Evolutionary conservation across 2,113 vertebrate genomes (phyloP), one percentile per base, ranked within the genome.

Genomic region (Herpetotheres cachinnans): DNA sequence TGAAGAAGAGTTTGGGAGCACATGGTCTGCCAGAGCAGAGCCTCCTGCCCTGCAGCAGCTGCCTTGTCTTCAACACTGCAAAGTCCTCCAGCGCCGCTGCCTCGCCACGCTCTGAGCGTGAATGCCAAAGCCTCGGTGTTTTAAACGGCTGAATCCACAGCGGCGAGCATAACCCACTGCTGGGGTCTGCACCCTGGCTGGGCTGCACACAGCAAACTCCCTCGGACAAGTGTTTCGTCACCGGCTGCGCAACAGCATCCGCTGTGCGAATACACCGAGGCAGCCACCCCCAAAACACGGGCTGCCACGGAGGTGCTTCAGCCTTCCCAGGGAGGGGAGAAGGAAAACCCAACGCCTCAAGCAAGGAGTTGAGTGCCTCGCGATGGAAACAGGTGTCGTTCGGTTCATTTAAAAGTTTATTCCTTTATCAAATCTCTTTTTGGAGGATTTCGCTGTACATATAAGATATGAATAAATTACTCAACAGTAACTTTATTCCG

Each of bases 401-500:
- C 5, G 16, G 27, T 76, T 93, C 55, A 18, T 82, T 90, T 73
- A 38, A 65, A 96, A 90, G 56, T 86, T 86, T 84, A 72, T 90
- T 87, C 91, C 90, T 95, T 91, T 66, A 94, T 59, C 91, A 94
- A 92, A 86, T 34, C 71, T 80, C 69, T 91, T 58, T 40, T 21
- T 67, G 25, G 55, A 83, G 40, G 70, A 40, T 87, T 78, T 72
- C 27, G n/a, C 84, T 93, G 73, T 79, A 91, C 81, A 82, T 29
- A 69, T 14, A 67, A 83, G 76, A 90, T 54, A 49, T 14, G 36
- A 97, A 97, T 94, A 95, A 96, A 95, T 96, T 95, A 96, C 94
- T 93, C 91, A 73, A 90, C 86, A 86, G 96, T 49, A 88, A 93
- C 90, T 96, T 96, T 92, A 95, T 96, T 96, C 90, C 38, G 86